A percentile compares a stretch with the other conserved stretches of the same genome.
phyloP scores from a whole-genome alignment of 2,888 invertebrate genomes.

The Pterostichus niger region DNA sequence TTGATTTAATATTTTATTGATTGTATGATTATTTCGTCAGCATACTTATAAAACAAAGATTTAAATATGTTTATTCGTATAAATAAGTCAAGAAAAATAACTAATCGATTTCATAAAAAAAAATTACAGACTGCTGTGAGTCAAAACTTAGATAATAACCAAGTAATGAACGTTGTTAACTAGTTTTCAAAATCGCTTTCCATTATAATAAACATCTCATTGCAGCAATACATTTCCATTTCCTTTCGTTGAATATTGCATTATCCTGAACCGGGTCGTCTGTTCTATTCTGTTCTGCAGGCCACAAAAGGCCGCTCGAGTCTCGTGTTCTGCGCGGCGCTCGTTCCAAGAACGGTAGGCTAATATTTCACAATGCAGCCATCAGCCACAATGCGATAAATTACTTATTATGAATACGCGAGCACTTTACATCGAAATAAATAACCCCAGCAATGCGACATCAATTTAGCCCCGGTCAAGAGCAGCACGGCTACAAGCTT shows the following conservation, averaged over 20 bases:
- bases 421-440: conserved; percentile 59
- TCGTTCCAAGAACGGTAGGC: conserved; percentile 60
- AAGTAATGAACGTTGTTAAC: too few relatives aligned
- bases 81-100: too few relatives aligned
- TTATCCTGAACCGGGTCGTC: conserved; percentile 31
- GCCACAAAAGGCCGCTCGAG: conserved; percentile 39
- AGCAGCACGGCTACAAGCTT: conserved; percentile 15
- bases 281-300: not conserved
- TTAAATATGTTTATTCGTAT: too few relatives aligned
- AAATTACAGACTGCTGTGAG: too few relatives aligned
- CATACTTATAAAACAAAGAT: too few relatives aligned
- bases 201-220: not conserved
- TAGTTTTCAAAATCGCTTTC: not conserved
- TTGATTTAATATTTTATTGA: too few relatives aligned
- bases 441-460: conserved; percentile 46
- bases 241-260: conserved; percentile 39
- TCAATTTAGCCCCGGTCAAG: conserved; percentile 30
- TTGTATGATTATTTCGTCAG: too few relatives aligned
- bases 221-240: conserved; percentile 13
- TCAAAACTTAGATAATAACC: too few relatives aligned
- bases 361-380: conserved; percentile 60
- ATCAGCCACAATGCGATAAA: conserved; percentile 58
- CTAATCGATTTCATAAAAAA: too few relatives aligned
- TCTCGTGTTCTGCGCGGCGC: conserved; percentile 14
- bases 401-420: conserved; percentile 63